A percentile compares a stretch with the other conserved stretches of the same genome.
Evolutionary conservation across 2,888 invertebrate species (phyloP).

Genomic region (Lypha dubia): DNA sequence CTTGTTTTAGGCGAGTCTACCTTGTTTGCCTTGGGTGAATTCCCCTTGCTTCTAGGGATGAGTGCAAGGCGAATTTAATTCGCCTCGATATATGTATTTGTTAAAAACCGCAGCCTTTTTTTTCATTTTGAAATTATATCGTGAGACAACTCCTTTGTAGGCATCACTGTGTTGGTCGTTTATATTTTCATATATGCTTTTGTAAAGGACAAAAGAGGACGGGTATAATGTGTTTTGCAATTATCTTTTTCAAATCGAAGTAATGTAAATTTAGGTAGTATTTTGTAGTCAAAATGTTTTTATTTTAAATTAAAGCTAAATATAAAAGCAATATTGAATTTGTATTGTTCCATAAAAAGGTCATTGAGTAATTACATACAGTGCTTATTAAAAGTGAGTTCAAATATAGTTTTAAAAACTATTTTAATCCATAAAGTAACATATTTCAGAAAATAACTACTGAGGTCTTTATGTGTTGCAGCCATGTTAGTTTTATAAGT

Average conservation of each 20-base stretch:
- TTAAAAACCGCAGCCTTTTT: too few species aligned
- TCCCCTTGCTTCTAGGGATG: too few species aligned
- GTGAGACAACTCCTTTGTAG: too few species aligned
- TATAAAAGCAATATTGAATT: not conserved
- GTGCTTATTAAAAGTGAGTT: not conserved
- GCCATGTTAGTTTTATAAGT: constrained; percentile 75
- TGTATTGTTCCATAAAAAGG: not conserved
- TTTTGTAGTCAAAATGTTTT: not conserved
- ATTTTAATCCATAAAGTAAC: not conserved
- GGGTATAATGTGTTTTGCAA: not conserved
- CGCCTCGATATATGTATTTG: too few species aligned
- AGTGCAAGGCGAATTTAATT: too few species aligned
- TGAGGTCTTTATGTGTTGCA: constrained; percentile 63
- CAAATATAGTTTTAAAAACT: not conserved
- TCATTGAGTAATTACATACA: not conserved
- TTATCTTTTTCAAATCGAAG: constrained; percentile 26
- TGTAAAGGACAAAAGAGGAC: not conserved
- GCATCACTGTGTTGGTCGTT: constrained; percentile 35
- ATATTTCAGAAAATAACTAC: constrained; percentile 24
- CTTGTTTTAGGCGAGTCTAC: too few species aligned
- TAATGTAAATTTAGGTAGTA: constrained; percentile 63
- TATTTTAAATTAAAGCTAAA: constrained; percentile 22
- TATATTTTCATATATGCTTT: not conserved
- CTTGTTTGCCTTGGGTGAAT: too few species aligned
- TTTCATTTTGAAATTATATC: too few species aligned